Conservation (phyloP, 2,797 vertebrate genomes). For the Micromesistius poutassou region DNA sequence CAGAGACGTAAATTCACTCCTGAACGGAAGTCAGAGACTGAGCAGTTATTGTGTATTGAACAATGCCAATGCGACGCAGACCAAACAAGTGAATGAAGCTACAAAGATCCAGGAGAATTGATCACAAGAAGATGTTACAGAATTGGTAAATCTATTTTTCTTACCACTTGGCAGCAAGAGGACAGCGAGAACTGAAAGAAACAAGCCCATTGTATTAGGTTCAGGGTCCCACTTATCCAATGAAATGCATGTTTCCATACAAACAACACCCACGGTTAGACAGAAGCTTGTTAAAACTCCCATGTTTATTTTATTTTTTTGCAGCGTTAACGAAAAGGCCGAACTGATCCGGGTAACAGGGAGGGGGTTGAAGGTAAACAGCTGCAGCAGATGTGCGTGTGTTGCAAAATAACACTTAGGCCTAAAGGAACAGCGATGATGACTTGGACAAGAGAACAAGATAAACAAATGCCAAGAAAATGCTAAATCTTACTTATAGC, state of each 20-base stretch:
- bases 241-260: not conserved
- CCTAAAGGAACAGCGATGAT: not conserved
- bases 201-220: constrained; percentile 12
- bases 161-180: constrained; percentile 71
- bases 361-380: not conserved
- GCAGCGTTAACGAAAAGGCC: not conserved
- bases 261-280: not conserved
- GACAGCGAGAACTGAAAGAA: constrained; percentile 66
- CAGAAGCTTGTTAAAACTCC: not conserved
- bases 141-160: constrained; percentile 8
- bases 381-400: constrained; percentile 30
- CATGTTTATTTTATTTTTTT: not conserved
- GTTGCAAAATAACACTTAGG: not conserved
- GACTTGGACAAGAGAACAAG: not conserved
- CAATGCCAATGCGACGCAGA: not conserved
- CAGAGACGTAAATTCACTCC: not conserved
- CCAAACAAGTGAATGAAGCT: not conserved
- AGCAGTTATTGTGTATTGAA: not conserved
- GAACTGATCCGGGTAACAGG: constrained; percentile 11
- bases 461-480: not conserved
- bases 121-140: not conserved
- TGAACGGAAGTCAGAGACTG: not conserved
- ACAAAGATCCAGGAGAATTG: not conserved
- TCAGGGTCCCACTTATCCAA: constrained; percentile 7
- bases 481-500: not conserved